phyloP scores from a whole-genome alignment of 2,888 invertebrate genomes.

The Sarcophaga subvicina region DNA sequence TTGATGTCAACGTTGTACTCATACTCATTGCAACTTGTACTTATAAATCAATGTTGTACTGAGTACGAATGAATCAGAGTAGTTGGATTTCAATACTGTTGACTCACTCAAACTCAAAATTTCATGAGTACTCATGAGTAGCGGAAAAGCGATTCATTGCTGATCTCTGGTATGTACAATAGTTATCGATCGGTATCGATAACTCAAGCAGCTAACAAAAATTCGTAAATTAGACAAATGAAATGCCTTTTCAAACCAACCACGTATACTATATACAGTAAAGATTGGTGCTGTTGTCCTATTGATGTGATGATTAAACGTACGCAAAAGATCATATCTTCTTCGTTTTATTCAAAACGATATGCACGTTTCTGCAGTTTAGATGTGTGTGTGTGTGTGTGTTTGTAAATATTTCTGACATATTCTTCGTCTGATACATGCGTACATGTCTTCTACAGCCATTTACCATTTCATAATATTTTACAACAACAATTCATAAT shows the following conservation, averaged over 20 bases:
- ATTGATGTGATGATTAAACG: conserved; percentile 27
- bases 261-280: neutral
- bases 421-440: conserved; percentile 27
- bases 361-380: conserved; percentile 52
- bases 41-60: too few relatives aligned
- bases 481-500: neutral
- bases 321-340: conserved; percentile 67
- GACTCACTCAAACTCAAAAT: too few relatives aligned
- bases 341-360: conserved; percentile 43
- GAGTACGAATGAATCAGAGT: too few relatives aligned
- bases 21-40: too few relatives aligned
- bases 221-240: neutral
- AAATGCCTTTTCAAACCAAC: conserved; percentile 20
- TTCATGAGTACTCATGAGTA: too few relatives aligned
- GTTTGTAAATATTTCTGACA: conserved; percentile 29
- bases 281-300: conserved; percentile 30
- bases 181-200: too few relatives aligned
- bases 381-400: neutral
- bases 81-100: too few relatives aligned
- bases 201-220: too few relatives aligned
- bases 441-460: conserved; percentile 3
- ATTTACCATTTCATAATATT: conserved; percentile 6
- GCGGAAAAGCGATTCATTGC: too few relatives aligned
- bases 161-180: too few relatives aligned
- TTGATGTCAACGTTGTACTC: too few relatives aligned